A percentile compares a stretch with the other conserved stretches of the same genome.
phyloP scores from a whole-genome alignment of 2,113 vertebrate genomes.

The Phaetusa simplex region DNA sequence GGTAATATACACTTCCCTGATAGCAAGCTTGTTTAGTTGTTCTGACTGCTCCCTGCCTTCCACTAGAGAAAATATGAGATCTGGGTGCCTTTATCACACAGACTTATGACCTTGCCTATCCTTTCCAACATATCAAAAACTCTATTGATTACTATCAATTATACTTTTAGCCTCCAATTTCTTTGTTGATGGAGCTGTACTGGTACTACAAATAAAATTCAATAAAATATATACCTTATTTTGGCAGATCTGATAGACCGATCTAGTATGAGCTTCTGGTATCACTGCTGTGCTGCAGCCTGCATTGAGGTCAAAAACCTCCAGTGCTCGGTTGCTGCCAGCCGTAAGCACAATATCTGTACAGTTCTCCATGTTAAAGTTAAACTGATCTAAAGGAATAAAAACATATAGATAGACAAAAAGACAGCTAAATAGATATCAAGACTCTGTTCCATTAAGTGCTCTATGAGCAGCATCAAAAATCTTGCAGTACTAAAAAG shows the following conservation, averaged over 20 bases:
- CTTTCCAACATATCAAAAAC: not conserved
- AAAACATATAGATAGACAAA: not conserved
- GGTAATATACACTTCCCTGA: not conserved
- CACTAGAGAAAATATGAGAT: not conserved
- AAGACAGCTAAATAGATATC: not conserved
- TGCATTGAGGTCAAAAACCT: conserved; percentile 86
- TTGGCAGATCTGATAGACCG: conserved; percentile 85
- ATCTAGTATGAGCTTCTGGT: conserved; percentile 79
- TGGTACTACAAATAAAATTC: not conserved
- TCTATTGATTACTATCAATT: accelerated
- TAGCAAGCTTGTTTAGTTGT: not conserved
- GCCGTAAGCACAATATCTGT: conserved; percentile 84
- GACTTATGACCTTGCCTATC: not conserved
- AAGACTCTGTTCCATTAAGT: not conserved
- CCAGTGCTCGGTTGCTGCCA: conserved; percentile 79
- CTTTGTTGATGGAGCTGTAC: not conserved
- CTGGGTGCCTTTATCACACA: not conserved
- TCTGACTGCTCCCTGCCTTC: not conserved
- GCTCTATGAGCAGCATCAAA: not conserved
- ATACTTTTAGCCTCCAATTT: not conserved
- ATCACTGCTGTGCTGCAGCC: conserved; percentile 73
- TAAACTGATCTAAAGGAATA: not conserved
- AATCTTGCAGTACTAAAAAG: not conserved
- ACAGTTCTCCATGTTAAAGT: conserved; percentile 48
- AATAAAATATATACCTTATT: conserved; percentile 78